Base-by-base conservation (phyloP, 1,140 invertebrate genomes). In the Drepana arcuata region DNA sequence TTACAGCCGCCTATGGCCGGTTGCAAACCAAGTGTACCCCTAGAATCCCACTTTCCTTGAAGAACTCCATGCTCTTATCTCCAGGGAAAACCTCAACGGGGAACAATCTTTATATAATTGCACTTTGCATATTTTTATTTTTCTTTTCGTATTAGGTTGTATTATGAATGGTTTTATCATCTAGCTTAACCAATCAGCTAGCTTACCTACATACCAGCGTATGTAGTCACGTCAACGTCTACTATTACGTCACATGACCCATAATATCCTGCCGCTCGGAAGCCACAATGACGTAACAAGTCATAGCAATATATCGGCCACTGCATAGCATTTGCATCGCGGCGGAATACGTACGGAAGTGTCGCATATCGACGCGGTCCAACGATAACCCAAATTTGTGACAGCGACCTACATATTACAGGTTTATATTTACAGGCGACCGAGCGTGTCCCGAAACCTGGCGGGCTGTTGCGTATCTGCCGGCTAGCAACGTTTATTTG, bases 341-440 rank as follows among this genome's bases (percentile, higher is more conserved):
- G 55, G 46, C 56, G 48, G 49, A n/a, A n/a, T n/a, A n/a, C n/a
- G n/a, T 43, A 36, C 60, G 72, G 71, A 77, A 74, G 68, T 63
- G 68, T 73, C 66, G 64, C 64, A 74, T 73, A 80, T 80, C 68
- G 75, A 74, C 70, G 68, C 61, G 68, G 56, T 60, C 62, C 56
- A 67, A 73, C 65, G 73, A 75, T 81, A 81, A 81, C 77, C 77
- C 66, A 78, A 81, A 81, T 81, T 68, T 72, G 59, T 53, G 65
- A 54, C 44, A 48, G 52, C 66, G 73, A 74, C 73, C 73, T 73
- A 81, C 69, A 81, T 78, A 69, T 59, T 65, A 65, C 43, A n/a
- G 44, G 39, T 42, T 44, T 65, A 57, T 68, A 57, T 67, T 63
- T 48, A 73, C 49, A 61, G 57, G 39, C 52, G 43, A 54, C 37